These are phyloP conservation scores for Dreissena polymorpha DNA, from an alignment of 1,140 invertebrate genomes.

Conservation along the genomic window DNA sequence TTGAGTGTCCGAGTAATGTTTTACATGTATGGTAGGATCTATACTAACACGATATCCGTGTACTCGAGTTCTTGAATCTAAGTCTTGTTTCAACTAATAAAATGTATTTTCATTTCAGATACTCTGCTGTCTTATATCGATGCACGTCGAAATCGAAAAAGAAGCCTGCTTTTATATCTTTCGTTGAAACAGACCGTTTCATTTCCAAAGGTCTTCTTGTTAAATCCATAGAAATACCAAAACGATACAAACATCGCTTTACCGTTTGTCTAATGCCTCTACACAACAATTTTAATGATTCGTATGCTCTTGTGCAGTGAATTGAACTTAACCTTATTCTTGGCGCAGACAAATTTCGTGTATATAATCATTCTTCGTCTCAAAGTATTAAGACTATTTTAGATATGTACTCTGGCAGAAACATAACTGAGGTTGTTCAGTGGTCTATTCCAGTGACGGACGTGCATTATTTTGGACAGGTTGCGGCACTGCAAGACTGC, in stretches of 20 bases:
- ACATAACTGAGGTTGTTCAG: conserved; percentile 88
- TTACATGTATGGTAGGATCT: no score
- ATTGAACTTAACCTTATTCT: conserved; percentile 93
- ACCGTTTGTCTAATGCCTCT: conserved; percentile 96
- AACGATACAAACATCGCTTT: conserved; percentile 78
- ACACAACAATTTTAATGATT: conserved; percentile 92
- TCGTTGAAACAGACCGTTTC: no score
- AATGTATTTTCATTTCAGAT: no score
- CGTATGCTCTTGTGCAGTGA: conserved; percentile 91
- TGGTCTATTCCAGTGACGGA: conserved; percentile 86
- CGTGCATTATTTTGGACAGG: conserved; percentile 66
- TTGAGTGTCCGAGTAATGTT: no score
- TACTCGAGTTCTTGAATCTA: no score
- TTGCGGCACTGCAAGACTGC: conserved; percentile 31
- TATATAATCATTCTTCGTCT: conserved; percentile 95
- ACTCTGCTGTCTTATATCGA: no score
- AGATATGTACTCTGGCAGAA: conserved; percentile 84
- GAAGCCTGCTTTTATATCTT: no score
- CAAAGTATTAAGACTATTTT: conserved; percentile 86
- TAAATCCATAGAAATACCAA: not conserved
- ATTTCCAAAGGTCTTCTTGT: not conserved
- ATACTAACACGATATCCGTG: no score
- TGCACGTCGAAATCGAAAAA: no score
- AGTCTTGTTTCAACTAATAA: no score
- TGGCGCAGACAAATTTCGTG: conserved; percentile 92